Evolutionary conservation across 2,888 invertebrate genomes (phyloP).

Genomic region (Diaprepes abbreviatus): DNA sequence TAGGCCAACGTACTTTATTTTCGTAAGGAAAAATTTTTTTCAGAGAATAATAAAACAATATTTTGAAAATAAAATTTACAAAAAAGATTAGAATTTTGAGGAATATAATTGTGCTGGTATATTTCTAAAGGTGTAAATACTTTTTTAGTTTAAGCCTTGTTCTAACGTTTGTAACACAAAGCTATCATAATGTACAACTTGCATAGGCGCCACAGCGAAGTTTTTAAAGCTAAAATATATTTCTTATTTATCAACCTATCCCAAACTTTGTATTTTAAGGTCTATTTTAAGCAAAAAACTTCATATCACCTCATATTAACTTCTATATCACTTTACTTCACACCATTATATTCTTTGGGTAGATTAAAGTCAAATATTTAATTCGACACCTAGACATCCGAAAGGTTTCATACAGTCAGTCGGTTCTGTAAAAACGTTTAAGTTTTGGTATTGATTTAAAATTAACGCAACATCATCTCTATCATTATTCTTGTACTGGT

Average conservation of each 20-base stretch:
- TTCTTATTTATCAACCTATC: background rate
- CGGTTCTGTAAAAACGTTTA: background rate
- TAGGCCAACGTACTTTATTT: slow-evolving; percentile 3
- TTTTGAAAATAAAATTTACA: background rate
- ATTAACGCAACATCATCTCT: background rate
- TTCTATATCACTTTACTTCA: too few relatives aligned
- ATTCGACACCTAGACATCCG: background rate
- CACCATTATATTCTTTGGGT: too few relatives aligned
- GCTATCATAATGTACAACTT: slow-evolving; percentile 4
- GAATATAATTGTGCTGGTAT: background rate
- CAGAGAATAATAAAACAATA: background rate
- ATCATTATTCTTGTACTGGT: background rate
- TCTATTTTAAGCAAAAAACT: too few relatives aligned
- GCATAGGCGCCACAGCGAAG: background rate
- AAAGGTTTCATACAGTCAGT: background rate
- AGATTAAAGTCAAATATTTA: too few relatives aligned
- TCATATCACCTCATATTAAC: too few relatives aligned
- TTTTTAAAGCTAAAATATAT: slow-evolving; percentile 10
- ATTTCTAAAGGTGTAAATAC: background rate
- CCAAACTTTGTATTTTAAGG: background rate
- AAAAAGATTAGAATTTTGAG: background rate
- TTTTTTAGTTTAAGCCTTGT: background rate
- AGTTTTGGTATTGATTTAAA: slow-evolving; percentile 4
- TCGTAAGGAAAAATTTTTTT: background rate
- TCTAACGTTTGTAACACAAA: background rate